phyloP scores from a whole-genome alignment of 1,140 invertebrate genomes.

The Bombyx mandarina region DNA sequence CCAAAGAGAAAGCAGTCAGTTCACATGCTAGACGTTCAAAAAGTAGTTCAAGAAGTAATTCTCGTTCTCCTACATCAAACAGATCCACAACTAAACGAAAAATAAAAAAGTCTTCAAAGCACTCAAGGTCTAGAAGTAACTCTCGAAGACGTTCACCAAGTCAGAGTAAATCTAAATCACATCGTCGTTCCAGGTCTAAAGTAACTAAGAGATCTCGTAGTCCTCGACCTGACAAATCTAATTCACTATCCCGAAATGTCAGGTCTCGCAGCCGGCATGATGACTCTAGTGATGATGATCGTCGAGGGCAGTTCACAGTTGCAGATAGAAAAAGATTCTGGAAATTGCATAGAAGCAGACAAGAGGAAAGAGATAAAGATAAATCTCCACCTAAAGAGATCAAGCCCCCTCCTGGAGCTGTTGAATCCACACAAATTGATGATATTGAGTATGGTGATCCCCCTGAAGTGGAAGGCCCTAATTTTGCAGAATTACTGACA shows the following conservation, averaged over 20 bases:
- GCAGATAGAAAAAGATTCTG: slow-evolving; percentile 58
- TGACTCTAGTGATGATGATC: slow-evolving; percentile 44
- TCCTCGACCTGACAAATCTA: slow-evolving; percentile 25
- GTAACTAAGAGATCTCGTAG: slow-evolving; percentile 23
- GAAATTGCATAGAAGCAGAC: slow-evolving; percentile 49
- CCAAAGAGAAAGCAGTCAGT: slow-evolving; percentile 23
- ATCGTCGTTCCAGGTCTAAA: slow-evolving; percentile 30
- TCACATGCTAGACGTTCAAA: slow-evolving; percentile 27
- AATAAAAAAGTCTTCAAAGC: slow-evolving; percentile 16
- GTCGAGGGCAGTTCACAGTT: slow-evolving; percentile 57
- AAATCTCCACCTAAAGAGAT: slow-evolving; percentile 46
- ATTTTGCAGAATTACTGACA: slow-evolving; percentile 52
- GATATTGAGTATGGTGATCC: slow-evolving; percentile 58
- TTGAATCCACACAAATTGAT: slow-evolving; percentile 43
- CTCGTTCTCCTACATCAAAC: slow-evolving; percentile 22
- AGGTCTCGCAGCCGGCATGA: slow-evolving; percentile 36
- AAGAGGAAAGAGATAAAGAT: slow-evolving; percentile 33
- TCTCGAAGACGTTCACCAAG: slow-evolving; percentile 30
- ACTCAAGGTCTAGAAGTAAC: slow-evolving; percentile 31
- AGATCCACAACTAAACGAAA: slow-evolving; percentile 29
- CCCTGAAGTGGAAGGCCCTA: slow-evolving; percentile 59
- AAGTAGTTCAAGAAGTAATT: slow-evolving; percentile 22
- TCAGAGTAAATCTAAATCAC: slow-evolving; percentile 34
- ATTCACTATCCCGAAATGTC: slow-evolving; percentile 17
- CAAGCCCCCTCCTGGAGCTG: slow-evolving; percentile 46